Percentiles rank a stretch among this genome's conserved stretches.
These are phyloP conservation scores for Tineola bisselliella DNA, from an alignment of 2,888 invertebrate genomes.

Conservation along the genomic window DNA sequence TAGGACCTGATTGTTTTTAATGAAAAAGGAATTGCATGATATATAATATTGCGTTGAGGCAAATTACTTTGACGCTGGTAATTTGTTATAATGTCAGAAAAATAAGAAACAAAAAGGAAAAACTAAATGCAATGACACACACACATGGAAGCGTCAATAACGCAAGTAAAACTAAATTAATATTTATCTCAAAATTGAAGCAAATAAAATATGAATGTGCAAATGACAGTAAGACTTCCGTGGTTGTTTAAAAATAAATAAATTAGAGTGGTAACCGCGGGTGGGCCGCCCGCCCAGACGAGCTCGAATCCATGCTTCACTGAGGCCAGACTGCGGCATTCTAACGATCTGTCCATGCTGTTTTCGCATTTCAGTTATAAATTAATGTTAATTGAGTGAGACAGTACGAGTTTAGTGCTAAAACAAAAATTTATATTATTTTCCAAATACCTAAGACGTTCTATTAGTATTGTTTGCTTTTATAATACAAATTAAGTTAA, in stretches of 20 bases:
- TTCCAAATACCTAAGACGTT: background rate
- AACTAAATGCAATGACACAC: too few species aligned
- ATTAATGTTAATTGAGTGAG: background rate
- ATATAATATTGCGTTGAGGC: too few species aligned
- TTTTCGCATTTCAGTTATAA: background rate
- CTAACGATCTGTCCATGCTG: conserved; percentile 1
- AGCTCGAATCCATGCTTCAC: background rate
- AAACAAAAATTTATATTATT: background rate
- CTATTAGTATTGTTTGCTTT: too few species aligned
- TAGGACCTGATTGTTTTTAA: too few species aligned
- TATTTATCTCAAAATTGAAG: background rate
- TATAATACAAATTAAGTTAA: too few species aligned
- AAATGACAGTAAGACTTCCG: background rate
- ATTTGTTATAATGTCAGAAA: too few species aligned
- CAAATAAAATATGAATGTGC: background rate
- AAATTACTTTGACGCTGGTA: too few species aligned
- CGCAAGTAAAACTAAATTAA: background rate
- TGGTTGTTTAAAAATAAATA: conserved; percentile 19
- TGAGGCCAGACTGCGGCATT: background rate
- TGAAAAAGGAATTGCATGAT: too few species aligned
- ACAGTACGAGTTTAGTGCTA: background rate
- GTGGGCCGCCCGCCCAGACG: conserved; percentile 22
- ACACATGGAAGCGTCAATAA: background rate
- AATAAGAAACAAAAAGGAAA: too few species aligned
- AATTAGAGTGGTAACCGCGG: conserved; percentile 17